A percentile compares a stretch with the other conserved stretches of the same genome.
Conservation (phyloP, 2,113 vertebrate species). For the Chamaea fasciata region DNA sequence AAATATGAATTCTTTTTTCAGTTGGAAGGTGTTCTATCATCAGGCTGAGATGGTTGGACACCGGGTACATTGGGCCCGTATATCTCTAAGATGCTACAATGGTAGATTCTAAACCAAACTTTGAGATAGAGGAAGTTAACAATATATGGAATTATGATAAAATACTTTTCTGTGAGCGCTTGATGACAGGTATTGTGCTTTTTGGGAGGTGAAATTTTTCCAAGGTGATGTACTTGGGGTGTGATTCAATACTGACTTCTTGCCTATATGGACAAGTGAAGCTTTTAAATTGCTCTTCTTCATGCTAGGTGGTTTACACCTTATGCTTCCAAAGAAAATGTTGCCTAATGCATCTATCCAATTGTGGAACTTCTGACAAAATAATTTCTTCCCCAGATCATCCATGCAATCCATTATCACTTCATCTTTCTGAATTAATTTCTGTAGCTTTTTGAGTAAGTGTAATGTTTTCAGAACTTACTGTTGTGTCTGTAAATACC, state of each 20-base stretch:
- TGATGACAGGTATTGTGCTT: neutral
- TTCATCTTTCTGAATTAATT: neutral
- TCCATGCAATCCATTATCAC: neutral
- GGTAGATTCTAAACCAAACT: neutral
- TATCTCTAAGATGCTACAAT: neutral
- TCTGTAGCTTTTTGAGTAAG: neutral
- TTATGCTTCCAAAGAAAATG: neutral
- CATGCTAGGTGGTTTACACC: neutral
- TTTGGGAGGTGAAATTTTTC: neutral
- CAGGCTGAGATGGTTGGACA: neutral
- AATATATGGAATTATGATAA: neutral
- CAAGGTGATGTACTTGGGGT: neutral
- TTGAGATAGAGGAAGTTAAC: neutral
- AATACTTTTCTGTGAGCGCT: neutral
- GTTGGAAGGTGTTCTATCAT: neutral
- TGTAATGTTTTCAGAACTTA: neutral
- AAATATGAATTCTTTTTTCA: neutral
- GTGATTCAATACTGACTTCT: neutral
- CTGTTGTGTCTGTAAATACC: neutral
- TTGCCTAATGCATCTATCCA: neutral
- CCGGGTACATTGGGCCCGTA: neutral
- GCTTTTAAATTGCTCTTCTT: neutral
- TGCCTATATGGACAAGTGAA: neutral
- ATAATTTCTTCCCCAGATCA: neutral
- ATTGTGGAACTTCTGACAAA: neutral